A percentile compares a stretch with the other conserved stretches of the same genome.
These are phyloP conservation scores for Girardinus metallicus DNA, from an alignment of 2,797 vertebrate species.

Conservation along the genomic window DNA sequence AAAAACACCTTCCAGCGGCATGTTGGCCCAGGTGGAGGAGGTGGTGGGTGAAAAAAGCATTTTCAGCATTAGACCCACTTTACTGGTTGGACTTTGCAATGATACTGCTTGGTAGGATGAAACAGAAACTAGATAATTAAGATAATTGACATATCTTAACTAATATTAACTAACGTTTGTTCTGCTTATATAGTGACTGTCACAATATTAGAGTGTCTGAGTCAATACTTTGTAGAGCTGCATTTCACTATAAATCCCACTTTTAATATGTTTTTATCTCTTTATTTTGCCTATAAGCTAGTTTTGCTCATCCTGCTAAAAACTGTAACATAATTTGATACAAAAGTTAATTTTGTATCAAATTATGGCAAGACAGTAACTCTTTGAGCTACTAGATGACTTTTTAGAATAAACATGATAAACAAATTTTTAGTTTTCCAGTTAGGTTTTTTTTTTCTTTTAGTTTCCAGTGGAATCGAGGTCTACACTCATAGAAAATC, in stretches of 20 bases:
- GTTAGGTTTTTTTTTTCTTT: too few species aligned
- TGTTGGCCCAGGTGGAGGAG: constrained; percentile 37
- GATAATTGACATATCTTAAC: too few species aligned
- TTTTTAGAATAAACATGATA: background rate
- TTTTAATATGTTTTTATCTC: background rate
- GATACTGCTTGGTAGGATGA: background rate
- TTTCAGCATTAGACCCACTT: background rate
- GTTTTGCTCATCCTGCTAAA: background rate
- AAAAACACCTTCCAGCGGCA: constrained; percentile 61
- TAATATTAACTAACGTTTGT: too few species aligned
- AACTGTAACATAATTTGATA: background rate
- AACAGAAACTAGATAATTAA: background rate
- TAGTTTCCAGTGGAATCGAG: too few species aligned
- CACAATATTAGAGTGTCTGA: background rate
- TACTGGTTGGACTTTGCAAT: background rate
- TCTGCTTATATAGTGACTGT: background rate
- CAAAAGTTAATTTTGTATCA: background rate
- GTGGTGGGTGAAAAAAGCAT: background rate
- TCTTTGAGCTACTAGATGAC: background rate
- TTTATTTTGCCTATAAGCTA: background rate
- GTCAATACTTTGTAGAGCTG: background rate
- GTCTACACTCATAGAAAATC: background rate
- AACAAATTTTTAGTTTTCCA: too few species aligned
- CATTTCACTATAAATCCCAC: background rate
- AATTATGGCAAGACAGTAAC: background rate